These are phyloP conservation scores for Grantiella picta DNA, from an alignment of 2,113 vertebrate genomes.

Conservation along the genomic window DNA sequence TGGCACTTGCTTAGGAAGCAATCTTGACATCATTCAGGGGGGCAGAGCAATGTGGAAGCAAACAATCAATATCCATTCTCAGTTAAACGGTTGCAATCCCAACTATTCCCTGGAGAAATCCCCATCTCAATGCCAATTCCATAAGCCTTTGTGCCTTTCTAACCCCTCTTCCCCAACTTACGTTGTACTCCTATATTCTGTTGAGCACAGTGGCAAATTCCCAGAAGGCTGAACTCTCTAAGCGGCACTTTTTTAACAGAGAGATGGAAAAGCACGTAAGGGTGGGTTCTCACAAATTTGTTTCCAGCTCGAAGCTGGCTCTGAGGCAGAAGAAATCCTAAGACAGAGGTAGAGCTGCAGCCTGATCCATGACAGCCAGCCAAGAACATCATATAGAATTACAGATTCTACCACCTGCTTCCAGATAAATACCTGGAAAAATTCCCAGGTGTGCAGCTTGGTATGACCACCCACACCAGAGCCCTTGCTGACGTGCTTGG, in stretches of 20 bases:
- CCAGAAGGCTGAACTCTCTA: not conserved
- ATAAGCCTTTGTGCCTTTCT: not conserved
- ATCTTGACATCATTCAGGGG: not conserved
- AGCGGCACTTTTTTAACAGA: not conserved
- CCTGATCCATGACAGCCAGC: not conserved
- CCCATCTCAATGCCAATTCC: not conserved
- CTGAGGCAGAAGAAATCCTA: not conserved
- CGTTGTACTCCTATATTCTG: fast-evolving
- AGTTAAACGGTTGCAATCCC: not conserved
- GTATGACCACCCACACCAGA: not conserved
- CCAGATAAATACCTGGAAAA: not conserved
- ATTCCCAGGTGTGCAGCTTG: not conserved
- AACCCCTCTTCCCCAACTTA: fast-evolving
- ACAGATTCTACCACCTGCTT: not conserved
- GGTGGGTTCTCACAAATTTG: not conserved
- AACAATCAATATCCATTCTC: not conserved
- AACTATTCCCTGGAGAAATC: not conserved
- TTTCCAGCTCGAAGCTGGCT: not conserved
- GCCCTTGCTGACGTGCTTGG: not conserved
- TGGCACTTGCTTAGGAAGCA: not conserved
- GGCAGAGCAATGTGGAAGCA: not conserved
- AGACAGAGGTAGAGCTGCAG: not conserved
- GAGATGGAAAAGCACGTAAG: not conserved
- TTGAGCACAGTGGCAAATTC: not conserved
- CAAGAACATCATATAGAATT: not conserved